Base-by-base conservation (phyloP, 1,140 invertebrate species). In the Drosophila guanche region DNA sequence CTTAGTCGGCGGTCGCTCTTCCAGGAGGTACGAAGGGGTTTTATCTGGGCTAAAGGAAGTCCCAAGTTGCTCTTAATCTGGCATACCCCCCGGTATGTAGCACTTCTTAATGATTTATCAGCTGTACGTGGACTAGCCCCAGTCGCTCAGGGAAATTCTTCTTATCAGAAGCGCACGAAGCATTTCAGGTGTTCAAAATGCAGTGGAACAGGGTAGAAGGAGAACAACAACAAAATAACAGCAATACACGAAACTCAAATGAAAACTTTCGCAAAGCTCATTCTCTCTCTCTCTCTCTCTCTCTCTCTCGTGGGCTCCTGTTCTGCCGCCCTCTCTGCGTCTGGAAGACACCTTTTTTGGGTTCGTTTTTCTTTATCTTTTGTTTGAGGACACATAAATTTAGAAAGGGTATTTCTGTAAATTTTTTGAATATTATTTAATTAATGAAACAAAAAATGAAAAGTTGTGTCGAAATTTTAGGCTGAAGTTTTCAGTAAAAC, bases 51-150 rank as follows among this genome's bases (percentile, higher is more conserved):
- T 37, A 22, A 6, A 25, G n/a, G 25, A 47, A 47, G 52, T 56
- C 60, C 60, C 55, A 41, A 56, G 33, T 42, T 47, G 42, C 51
- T 37, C 65, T 46, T 47, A 46, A 37, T 63, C 43, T 45, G 16
- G 50, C n/a, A 22, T 16, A 7, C n/a, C 27, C 42, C 45, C 5
- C 27, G 20, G 6, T 22, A 25, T 27, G 4, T 42, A 37, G 51
- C 10, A 25, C 23, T 50, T 6, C 42, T 54, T 75, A 54, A 75
- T 76, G 72, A 76, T 76, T 76, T 76, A 76, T 76, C 71, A 76
- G 72, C 56, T 75, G 72, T 41, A 74, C 70, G 70, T 74, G 70
- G 59, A 46, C 52, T 68, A 6, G 10, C 33, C 33, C 10, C 10
- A 3, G 8, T 4, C 0, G 10, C 33, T 37, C 10, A 10, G 33